Conservation (phyloP, 1,140 invertebrate genomes). For the Pomacea maculata region DNA sequence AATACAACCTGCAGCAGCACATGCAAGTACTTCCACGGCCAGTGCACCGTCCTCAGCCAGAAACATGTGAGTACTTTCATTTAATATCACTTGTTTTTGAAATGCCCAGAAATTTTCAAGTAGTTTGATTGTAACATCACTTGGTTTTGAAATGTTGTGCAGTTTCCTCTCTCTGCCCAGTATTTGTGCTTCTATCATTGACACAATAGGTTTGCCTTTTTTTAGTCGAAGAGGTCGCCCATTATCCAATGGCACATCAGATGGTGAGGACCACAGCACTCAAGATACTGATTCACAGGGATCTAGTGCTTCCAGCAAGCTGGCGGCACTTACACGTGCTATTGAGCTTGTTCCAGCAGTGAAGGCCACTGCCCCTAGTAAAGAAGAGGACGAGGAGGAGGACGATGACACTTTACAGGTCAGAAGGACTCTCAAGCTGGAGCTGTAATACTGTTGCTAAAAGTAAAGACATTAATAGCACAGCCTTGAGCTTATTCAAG, state of each 20-base stretch:
- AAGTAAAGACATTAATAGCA: no score
- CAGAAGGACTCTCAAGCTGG: no score
- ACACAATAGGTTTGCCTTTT: neutral
- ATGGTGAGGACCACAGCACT: slow-evolving; percentile 37
- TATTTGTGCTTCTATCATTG: neutral
- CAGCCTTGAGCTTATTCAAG: no score
- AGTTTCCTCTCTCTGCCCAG: neutral
- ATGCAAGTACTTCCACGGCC: neutral
- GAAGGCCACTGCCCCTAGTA: neutral
- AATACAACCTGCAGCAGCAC: neutral
- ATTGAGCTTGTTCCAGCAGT: slow-evolving; percentile 13
- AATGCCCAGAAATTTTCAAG: neutral
- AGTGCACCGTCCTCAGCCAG: slow-evolving; percentile 13
- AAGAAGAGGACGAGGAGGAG: slow-evolving; percentile 19
- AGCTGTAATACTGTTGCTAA: no score
- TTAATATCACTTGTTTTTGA: slow-evolving; percentile 3
- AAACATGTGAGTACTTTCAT: slow-evolving; percentile 25
- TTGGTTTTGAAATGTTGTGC: neutral
- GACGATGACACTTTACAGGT: no score
- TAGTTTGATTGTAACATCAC: neutral
- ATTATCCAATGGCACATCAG: slow-evolving; percentile 49
- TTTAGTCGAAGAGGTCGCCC: slow-evolving; percentile 40
- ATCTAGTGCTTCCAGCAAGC: slow-evolving; percentile 28
- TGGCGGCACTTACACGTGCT: slow-evolving; percentile 29
- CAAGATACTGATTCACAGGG: slow-evolving; percentile 33